phyloP scores from a whole-genome alignment of 2,797 vertebrate species.

The Sebastes umbrosus region DNA sequence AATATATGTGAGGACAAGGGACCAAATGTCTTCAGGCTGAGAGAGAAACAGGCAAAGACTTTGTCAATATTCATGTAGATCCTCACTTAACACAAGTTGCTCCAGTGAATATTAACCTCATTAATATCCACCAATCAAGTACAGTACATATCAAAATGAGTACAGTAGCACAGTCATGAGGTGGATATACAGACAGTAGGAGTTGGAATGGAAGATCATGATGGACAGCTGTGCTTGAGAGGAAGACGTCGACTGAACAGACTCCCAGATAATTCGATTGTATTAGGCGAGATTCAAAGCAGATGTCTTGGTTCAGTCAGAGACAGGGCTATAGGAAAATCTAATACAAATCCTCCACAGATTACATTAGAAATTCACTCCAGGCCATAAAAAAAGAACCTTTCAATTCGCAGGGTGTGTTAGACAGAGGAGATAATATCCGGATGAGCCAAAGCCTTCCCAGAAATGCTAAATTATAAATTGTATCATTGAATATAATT shows the following conservation, averaged over 20 bases:
- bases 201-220: background rate
- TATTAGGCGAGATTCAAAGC: constrained; percentile 55
- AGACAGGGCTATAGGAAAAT: constrained; percentile 67
- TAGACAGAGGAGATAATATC: constrained; percentile 33
- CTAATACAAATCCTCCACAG: constrained; percentile 57
- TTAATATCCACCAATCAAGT: background rate
- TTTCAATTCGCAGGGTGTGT: constrained; percentile 54
- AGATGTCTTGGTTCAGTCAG: constrained; percentile 64
- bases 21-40: background rate
- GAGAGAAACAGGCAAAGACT: background rate
- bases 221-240: background rate
- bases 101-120: background rate
- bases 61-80: background rate
- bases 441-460: constrained; percentile 8
- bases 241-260: constrained; percentile 36
- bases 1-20: background rate
- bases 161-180: background rate
- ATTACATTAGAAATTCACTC: constrained; percentile 69
- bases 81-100: background rate
- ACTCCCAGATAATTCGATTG: constrained; percentile 52
- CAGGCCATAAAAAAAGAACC: constrained; percentile 49
- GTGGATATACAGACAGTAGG: background rate
- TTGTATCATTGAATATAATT: background rate
- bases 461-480: constrained; percentile 19
- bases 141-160: background rate